phyloP scores from a whole-genome alignment of 2,888 invertebrate species.

The Agrotis exclamationis region DNA sequence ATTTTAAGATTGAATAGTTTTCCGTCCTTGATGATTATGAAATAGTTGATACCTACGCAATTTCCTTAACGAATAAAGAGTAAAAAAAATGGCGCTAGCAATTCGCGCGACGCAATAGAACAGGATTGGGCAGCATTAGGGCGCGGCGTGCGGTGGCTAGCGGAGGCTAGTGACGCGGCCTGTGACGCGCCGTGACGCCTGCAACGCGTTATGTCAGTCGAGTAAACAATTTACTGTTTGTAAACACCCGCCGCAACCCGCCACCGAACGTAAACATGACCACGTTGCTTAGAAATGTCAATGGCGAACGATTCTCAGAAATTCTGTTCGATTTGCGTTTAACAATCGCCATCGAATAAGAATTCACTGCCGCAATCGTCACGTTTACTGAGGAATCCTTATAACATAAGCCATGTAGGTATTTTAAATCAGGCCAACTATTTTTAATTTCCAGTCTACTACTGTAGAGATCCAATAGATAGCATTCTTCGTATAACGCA shows the following conservation, averaged over 20 bases:
- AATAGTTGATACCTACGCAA: conserved; percentile 28
- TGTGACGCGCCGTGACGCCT: conserved; percentile 74
- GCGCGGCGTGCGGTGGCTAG: conserved; percentile 71
- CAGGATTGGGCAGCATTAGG: conserved; percentile 77
- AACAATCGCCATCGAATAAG: conserved; percentile 52
- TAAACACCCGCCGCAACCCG: conserved; percentile 81
- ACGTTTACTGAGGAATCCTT: conserved; percentile 47
- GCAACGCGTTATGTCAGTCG: conserved; percentile 80
- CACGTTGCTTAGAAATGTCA: conserved; percentile 84
- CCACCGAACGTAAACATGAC: conserved; percentile 83
- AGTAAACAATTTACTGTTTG: conserved; percentile 89
- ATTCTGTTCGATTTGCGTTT: conserved; percentile 67
- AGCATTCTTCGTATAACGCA: conserved; percentile 10
- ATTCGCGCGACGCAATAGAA: conserved; percentile 79
- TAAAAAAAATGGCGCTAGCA: conserved; percentile 47
- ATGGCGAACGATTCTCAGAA: conserved; percentile 77
- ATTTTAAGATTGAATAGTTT: conserved; percentile 10
- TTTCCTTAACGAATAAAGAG: conserved; percentile 14
- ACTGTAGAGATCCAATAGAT: background rate
- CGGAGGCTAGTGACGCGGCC: conserved; percentile 72
- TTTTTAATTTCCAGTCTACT: background rate
- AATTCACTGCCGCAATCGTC: conserved; percentile 37
- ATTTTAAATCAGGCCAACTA: conserved; percentile 14
- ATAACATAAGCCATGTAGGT: conserved; percentile 31
- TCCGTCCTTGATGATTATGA: conserved; percentile 14